phyloP scores from a whole-genome alignment of 2,797 vertebrate species.

The Alca torda region DNA sequence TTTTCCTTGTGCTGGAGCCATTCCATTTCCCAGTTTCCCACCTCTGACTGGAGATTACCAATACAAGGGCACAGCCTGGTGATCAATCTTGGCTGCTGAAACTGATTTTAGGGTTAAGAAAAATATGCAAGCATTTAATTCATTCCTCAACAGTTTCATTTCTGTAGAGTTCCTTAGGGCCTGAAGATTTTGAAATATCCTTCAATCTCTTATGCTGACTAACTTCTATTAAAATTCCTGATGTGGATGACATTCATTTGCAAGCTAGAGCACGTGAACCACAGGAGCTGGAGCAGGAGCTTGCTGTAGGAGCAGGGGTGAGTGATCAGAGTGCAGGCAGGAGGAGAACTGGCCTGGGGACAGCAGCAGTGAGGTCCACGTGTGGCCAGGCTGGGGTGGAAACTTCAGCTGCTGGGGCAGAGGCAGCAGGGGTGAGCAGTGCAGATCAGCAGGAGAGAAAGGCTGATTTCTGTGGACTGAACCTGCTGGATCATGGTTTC shows the following conservation, averaged over 20 bases:
- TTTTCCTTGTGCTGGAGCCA: background rate
- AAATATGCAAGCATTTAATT: background rate
- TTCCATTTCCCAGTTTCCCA: background rate
- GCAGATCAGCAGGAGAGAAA: background rate
- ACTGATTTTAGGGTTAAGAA: background rate
- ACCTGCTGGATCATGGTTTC: background rate
- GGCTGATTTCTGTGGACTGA: background rate
- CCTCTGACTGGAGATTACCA: background rate
- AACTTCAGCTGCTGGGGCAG: background rate
- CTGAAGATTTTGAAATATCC: background rate
- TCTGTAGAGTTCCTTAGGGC: background rate
- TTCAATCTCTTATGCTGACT: background rate
- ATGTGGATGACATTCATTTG: fast-evolving
- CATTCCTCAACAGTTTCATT: background rate
- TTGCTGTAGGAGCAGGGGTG: fast-evolving
- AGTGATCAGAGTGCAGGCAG: background rate
- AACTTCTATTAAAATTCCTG: background rate
- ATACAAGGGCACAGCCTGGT: background rate
- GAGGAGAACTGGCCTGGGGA: background rate
- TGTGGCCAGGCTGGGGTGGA: fast-evolving
- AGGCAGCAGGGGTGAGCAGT: background rate
- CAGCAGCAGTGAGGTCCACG: background rate
- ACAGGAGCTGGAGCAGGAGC: background rate
- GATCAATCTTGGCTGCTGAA: background rate
- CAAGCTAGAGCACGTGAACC: fast-evolving